Base-by-base conservation (phyloP, 2,888 invertebrate species). In the Petrolisthes manimaculis region DNA sequence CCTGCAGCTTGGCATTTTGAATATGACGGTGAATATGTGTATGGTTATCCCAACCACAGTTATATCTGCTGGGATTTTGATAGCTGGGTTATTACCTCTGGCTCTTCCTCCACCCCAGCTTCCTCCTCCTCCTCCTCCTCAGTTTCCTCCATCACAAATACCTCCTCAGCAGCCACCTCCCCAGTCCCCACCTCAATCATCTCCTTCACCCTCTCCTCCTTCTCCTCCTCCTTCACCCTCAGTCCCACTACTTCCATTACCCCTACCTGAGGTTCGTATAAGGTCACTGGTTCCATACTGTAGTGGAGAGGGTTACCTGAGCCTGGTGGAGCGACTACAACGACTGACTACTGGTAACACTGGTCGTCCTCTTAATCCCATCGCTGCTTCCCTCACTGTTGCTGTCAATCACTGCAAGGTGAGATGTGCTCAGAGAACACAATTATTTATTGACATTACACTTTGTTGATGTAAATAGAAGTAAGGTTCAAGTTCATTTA, bases 401-500 rank as follows among this genome's bases (percentile, higher is more conserved):
- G 84, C 75, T 56, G 61, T 84, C 14, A 84, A 75, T 51, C 77
- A 56, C 77, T 84, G 84, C 61, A 75, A 77, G 84, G 84, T 84
- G 56, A 83, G 24, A 8, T 14, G 14, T 21, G 21, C 77, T 24
- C 37, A n/a, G 14, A 51, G 24, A 77, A 77, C 0, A 77, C 21
- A 21, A 24, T 77, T 21, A 69, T 69, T 69, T n/a, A 69, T n/a
- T 18, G 1, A 69, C n/a, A 69, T 69, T 69, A 1, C 69, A 14
- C 14, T 69, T 69, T 37, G 2, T 37, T 37, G 37, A 37, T 37
- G 37, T 37, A 37, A 2, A 37, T 2, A 37, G 37, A 0, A 37
- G 0, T 2, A 37, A 37, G 37, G 37, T 37, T 37, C 37, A 37
- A 37, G 37, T 37, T 37, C 37, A 37, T 37, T 37, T 37, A 37